A percentile compares a stretch with the other conserved stretches of the same genome.
Conservation (phyloP, 2,113 vertebrate genomes). For the Lichenostomus cassidix region DNA sequence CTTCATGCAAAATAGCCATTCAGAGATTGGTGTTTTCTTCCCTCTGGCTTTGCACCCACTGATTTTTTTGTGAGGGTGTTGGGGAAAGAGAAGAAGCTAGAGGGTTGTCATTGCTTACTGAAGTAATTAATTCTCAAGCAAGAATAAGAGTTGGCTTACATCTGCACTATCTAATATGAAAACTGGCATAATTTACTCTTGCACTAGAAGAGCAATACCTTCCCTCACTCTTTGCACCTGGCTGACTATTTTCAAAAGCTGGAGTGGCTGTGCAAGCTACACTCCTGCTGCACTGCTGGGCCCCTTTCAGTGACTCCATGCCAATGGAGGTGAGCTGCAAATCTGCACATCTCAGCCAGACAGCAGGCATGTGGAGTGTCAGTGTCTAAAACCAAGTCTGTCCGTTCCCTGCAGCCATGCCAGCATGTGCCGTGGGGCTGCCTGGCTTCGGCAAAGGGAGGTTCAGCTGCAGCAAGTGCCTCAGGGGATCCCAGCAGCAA, state of each 20-base stretch:
- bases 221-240: background rate
- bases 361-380: accelerated
- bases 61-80: background rate
- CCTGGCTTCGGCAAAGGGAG: background rate
- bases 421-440: accelerated
- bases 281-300: background rate
- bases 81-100: background rate
- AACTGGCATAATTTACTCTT: background rate
- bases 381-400: accelerated
- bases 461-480: background rate
- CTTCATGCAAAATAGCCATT: background rate
- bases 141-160: background rate
- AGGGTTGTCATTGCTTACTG: background rate
- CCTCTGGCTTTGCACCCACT: background rate
- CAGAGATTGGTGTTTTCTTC: background rate
- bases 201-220: background rate
- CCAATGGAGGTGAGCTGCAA: accelerated
- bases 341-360: background rate
- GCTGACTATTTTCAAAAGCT: background rate
- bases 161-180: background rate
- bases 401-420: background rate
- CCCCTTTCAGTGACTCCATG: accelerated
- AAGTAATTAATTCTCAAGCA: background rate
- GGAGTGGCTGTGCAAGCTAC: background rate
- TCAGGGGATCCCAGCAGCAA: background rate